Base-by-base conservation (phyloP, 2,888 invertebrate species). In the Pycnomerus fuliginosus region DNA sequence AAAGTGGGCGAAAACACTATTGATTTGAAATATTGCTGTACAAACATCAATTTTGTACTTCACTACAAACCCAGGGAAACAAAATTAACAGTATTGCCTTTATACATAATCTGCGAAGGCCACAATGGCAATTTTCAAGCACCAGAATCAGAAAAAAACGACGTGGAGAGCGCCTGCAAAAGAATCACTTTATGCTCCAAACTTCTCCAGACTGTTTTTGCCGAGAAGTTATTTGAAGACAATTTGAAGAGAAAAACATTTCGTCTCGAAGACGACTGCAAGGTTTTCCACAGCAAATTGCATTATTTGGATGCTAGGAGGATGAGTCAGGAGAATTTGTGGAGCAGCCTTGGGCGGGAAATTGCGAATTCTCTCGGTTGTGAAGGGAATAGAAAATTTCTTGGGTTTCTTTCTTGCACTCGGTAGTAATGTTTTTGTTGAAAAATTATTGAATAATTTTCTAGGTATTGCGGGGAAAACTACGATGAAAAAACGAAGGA, bases 321-420 rank as follows among this genome's bases (percentile, higher is more conserved):
- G 55, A 82, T 89, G 80, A 80, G 79, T 54, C 87, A 90, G 63
- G 79, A 85, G 31, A 85, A 89, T 53, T 71, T 96, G 32, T 97
- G 95, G 95, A 80, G 84, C 55, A 36, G 16, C 65, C 82, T 93
- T 68, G 95, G 89, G 1, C 79, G 87, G 52, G 94, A 95, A 72
- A 74, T 96, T 28, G 85, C 92, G 80, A 78, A 82, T 39, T 85
- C 84, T 0, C 64, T 83, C 34, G 82, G 81, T 33, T 78, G 76
- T 55, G 77, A 80, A 50, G 79, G 84, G 54, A 79, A 85, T 53
- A 34, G 23, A 1, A 97, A 96, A 70, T 95, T 89, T 75, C 76
- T 95, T 42, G 93, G 87, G 0, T 94, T 96, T 65, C 77, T 95
- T 53, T 89, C 90, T 0, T 92, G 91, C 68, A 93, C 94, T 1